A percentile compares a stretch with the other conserved stretches of the same genome.
Conservation (phyloP, 2,113 vertebrate genomes). For the Antennarius striatus region DNA sequence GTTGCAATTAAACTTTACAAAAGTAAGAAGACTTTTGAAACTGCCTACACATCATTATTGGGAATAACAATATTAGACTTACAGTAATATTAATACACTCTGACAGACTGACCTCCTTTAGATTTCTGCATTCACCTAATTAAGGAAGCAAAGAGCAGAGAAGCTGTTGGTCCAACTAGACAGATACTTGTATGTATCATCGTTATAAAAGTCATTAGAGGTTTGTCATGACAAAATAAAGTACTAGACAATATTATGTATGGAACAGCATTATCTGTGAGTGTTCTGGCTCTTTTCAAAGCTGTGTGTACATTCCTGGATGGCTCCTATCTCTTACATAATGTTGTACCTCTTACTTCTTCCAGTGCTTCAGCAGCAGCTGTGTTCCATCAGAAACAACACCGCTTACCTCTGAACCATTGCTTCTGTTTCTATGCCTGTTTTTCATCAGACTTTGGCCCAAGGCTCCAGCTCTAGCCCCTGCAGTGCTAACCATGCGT, state of each 20-base stretch:
- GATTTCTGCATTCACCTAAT: slow-evolving; percentile 79
- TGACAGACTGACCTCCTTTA: slow-evolving; percentile 85
- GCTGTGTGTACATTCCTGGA: slow-evolving; percentile 21
- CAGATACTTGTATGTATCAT: background rate
- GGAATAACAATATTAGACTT: slow-evolving; percentile 55
- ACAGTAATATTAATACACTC: slow-evolving; percentile 82
- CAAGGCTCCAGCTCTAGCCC: slow-evolving; percentile 33
- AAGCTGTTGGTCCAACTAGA: background rate
- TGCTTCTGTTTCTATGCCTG: slow-evolving; percentile 36
- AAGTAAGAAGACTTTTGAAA: background rate
- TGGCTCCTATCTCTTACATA: slow-evolving; percentile 18
- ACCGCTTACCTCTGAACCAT: slow-evolving; percentile 25
- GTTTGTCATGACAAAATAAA: background rate
- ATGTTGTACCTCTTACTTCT: slow-evolving; percentile 15
- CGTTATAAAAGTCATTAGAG: too few species aligned
- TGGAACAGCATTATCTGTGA: background rate
- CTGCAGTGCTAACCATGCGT: slow-evolving; percentile 59
- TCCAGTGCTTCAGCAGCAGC: slow-evolving; percentile 31
- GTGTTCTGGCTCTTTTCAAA: slow-evolving; percentile 12
- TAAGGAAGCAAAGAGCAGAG: background rate
- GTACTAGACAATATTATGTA: background rate
- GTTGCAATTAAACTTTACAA: background rate
- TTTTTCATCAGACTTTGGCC: slow-evolving; percentile 19
- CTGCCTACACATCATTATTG: too few species aligned
- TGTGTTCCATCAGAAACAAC: slow-evolving; percentile 43